phyloP scores from a whole-genome alignment of 2,888 invertebrate species.

The Tineola bisselliella region DNA sequence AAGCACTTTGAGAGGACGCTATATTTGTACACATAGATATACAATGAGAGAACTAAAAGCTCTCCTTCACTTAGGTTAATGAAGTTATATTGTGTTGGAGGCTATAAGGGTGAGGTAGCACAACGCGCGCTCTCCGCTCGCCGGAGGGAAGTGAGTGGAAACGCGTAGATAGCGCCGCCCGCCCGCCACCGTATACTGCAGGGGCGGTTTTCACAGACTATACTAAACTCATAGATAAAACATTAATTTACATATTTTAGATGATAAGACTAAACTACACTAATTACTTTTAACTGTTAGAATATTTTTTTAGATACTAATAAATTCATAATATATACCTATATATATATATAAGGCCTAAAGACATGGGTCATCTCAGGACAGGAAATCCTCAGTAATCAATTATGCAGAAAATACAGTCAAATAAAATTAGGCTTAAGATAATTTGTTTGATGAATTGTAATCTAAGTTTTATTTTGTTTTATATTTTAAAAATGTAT shows the following conservation, averaged over 20 bases:
- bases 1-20: slow-evolving; percentile 15
- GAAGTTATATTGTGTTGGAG: slow-evolving; percentile 41
- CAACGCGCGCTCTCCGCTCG: slow-evolving; percentile 48
- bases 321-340: too few species aligned
- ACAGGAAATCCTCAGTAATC: too few species aligned
- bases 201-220: not conserved
- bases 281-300: too few species aligned
- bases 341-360: too few species aligned
- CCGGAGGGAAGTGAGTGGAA: slow-evolving; percentile 57
- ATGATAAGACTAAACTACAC: too few species aligned
- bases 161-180: slow-evolving; percentile 19
- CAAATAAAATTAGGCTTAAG: too few species aligned
- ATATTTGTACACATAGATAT: not conserved
- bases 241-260: not conserved
- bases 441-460: too few species aligned
- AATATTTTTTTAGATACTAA: too few species aligned
- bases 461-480: too few species aligned
- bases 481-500: too few species aligned
- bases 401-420: too few species aligned
- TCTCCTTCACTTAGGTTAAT: slow-evolving; percentile 54
- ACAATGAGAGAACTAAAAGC: slow-evolving; percentile 19
- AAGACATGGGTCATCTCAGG: too few species aligned
- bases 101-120: slow-evolving; percentile 22
- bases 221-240: not conserved
- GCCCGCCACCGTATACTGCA: slow-evolving; percentile 18